These are phyloP conservation scores for Holotrichia oblita DNA, from an alignment of 1,140 invertebrate species.

Conservation along the genomic window DNA sequence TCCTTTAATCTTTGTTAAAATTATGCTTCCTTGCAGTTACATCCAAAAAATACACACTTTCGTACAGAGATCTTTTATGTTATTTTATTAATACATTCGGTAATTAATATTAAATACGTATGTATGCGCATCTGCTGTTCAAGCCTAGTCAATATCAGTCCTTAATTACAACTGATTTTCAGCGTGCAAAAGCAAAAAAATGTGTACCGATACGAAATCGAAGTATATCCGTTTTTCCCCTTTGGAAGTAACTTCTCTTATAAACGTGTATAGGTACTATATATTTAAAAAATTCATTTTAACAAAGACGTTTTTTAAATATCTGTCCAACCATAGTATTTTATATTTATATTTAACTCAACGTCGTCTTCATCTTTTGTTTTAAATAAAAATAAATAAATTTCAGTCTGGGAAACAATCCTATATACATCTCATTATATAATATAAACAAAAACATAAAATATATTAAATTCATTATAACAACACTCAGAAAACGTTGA, in stretches of 20 bases:
- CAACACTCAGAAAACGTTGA: slow-evolving; percentile 40
- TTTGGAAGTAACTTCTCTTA: slow-evolving; percentile 24
- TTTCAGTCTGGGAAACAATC: slow-evolving; percentile 42
- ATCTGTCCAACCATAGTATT: slow-evolving; percentile 23
- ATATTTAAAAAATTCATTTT: neutral
- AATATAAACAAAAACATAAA: slow-evolving; percentile 42
- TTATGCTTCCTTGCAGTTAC: neutral
- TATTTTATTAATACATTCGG: neutral
- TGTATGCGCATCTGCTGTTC: neutral
- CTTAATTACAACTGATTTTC: slow-evolving; percentile 9
- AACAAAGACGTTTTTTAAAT: neutral
- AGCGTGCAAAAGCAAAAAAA: slow-evolving; percentile 9
- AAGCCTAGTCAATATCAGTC: slow-evolving; percentile 31
- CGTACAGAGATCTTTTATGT: slow-evolving; percentile 23
- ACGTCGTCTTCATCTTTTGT: neutral
- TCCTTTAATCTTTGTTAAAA: no score
- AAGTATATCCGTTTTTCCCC: neutral
- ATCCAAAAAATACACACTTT: neutral
- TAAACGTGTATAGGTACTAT: neutral
- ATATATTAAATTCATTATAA: slow-evolving; percentile 43
- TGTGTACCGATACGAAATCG: neutral
- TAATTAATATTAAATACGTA: neutral
- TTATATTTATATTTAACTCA: neutral
- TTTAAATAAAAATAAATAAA: slow-evolving; percentile 37
- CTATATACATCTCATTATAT: slow-evolving; percentile 43